Evolutionary conservation across 1,140 invertebrate species (phyloP).

Genomic region (Muscidifurax raptorellus): DNA sequence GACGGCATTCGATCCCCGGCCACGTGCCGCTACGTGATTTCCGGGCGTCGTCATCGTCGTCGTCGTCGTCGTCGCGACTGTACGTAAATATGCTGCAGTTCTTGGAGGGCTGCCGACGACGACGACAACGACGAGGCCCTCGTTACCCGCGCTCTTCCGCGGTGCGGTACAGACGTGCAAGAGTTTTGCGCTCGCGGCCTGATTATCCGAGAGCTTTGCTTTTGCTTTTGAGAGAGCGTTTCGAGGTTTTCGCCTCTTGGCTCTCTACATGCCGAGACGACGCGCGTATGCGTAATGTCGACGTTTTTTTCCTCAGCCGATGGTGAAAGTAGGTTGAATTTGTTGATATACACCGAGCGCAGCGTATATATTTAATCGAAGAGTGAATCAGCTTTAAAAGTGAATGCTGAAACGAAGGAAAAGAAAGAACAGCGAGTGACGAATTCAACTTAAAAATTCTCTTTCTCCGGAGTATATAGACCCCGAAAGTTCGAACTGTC

Average conservation of each 20-base stretch:
- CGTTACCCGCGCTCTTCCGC: neutral
- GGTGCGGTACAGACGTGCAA: neutral
- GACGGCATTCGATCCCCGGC: neutral
- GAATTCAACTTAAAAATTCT: neutral
- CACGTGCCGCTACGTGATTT: neutral
- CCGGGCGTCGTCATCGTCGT: no score
- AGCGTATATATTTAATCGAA: no score
- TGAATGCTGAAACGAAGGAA: no score
- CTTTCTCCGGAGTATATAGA: no score
- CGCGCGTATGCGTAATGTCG: no score
- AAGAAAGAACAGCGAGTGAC: neutral
- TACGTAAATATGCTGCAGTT: neutral
- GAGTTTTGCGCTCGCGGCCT: neutral
- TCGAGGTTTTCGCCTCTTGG: no score
- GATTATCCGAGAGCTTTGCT: neutral
- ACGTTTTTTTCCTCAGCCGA: neutral
- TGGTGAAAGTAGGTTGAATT: neutral
- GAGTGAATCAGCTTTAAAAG: no score
- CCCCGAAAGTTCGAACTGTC: neutral
- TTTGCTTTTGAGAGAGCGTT: no score
- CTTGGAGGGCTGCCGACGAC: neutral
- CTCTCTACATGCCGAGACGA: no score
- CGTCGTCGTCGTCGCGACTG: neutral
- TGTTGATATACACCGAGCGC: neutral
- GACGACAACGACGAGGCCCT: neutral